phyloP scores from a whole-genome alignment of 2,113 vertebrate species.

The Etheostoma spectabile region DNA sequence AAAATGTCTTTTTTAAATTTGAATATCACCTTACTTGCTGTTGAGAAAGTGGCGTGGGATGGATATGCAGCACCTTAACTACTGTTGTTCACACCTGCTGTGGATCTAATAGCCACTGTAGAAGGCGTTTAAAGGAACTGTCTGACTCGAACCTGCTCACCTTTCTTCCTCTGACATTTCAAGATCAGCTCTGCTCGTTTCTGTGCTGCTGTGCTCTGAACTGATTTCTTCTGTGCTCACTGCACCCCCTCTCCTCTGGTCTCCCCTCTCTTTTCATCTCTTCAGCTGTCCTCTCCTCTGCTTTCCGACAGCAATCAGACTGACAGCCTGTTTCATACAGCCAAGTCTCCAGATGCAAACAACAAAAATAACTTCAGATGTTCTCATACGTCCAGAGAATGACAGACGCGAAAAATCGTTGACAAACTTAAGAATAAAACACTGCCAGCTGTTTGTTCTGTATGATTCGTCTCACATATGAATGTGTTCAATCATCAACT shows the following conservation, averaged over 20 bases:
- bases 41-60: conserved; percentile 8
- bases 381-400: conserved; percentile 20
- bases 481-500: conserved; percentile 11
- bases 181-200: conserved; percentile 24
- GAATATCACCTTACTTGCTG: conserved; percentile 2
- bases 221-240: conserved; percentile 24
- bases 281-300: conserved; percentile 8
- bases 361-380: conserved; percentile 57
- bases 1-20: not conserved
- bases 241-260: conserved; percentile 21
- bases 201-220: conserved; percentile 24
- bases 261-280: conserved; percentile 14
- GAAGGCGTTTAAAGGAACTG: conserved; percentile 33
- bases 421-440: conserved; percentile 2
- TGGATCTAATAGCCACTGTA: conserved; percentile 33
- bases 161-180: conserved; percentile 54
- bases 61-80: not conserved
- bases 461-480: not conserved
- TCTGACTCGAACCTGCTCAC: conserved; percentile 45
- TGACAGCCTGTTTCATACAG: conserved; percentile 57
- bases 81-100: conserved; percentile 21
- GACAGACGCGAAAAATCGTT: conserved; percentile 5
- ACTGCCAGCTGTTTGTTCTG: conserved; percentile 24
- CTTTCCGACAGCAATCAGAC: conserved; percentile 41
- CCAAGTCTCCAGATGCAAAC: conserved; percentile 34